Percentiles rank a stretch among this genome's conserved stretches.
phyloP scores from a whole-genome alignment of 2,888 invertebrate genomes.

The Xylocampa areola region DNA sequence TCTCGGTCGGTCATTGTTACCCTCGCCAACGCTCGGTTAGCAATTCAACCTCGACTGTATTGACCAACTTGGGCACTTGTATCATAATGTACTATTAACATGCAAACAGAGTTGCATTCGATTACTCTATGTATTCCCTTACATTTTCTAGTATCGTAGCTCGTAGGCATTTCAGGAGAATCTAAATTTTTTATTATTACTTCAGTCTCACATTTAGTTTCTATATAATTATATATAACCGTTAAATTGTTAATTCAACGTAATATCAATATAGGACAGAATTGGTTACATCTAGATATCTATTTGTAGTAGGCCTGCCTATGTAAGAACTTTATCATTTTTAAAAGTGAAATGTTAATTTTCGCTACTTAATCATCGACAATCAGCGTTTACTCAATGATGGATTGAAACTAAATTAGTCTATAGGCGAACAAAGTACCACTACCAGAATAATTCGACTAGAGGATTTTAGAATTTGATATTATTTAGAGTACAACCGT shows the following conservation, averaged over 20 bases:
- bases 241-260: slow-evolving; percentile 21
- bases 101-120: slow-evolving; percentile 9
- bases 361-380: neutral
- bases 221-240: slow-evolving; percentile 42
- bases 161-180: slow-evolving; percentile 42
- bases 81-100: too few relatives aligned
- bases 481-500: too few relatives aligned
- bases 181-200: slow-evolving; percentile 41
- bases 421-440: too few relatives aligned
- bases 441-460: too few relatives aligned
- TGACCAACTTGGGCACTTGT: too few relatives aligned
- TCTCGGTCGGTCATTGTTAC: too few relatives aligned
- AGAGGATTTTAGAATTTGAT: too few relatives aligned
- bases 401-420: neutral
- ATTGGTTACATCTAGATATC: slow-evolving; percentile 40
- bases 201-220: slow-evolving; percentile 72
- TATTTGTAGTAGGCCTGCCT: too few relatives aligned
- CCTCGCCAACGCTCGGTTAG: too few relatives aligned
- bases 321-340: too few relatives aligned
- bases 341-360: too few relatives aligned
- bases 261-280: slow-evolving; percentile 58
- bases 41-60: too few relatives aligned
- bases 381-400: neutral
- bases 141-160: slow-evolving; percentile 38
- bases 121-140: slow-evolving; percentile 21